A percentile compares a stretch with the other conserved stretches of the same genome.
Evolutionary conservation across 2,113 vertebrate species (phyloP).

Genomic region (Heloderma charlesbogerti): DNA sequence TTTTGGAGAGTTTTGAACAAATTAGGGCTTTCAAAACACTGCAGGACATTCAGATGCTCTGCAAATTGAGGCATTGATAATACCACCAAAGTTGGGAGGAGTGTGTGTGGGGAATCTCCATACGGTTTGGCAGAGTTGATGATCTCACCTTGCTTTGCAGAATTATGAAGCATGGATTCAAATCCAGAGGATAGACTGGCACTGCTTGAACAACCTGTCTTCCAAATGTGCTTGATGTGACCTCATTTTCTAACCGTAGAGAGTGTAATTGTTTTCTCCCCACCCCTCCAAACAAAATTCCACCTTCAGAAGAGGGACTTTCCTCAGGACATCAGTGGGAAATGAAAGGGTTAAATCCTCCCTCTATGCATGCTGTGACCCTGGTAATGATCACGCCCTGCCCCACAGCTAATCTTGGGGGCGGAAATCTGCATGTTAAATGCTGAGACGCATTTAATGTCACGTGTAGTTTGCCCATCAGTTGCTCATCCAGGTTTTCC

Average conservation of each 20-base stretch:
- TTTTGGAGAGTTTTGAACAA: constrained; percentile 47
- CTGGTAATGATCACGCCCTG: background rate
- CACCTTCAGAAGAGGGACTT: background rate
- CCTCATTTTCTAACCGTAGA: background rate
- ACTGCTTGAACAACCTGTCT: background rate
- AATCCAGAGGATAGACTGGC: background rate
- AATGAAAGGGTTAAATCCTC: background rate
- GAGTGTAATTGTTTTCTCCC: background rate
- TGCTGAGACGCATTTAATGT: background rate
- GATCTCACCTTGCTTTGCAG: background rate
- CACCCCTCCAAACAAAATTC: background rate
- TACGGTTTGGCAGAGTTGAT: background rate
- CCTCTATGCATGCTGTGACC: background rate
- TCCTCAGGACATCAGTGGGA: background rate
- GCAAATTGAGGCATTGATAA: background rate
- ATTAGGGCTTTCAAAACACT: background rate
- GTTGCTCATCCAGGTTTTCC: background rate
- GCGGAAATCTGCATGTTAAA: background rate
- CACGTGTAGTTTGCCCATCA: background rate
- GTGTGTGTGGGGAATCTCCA: too few relatives aligned
- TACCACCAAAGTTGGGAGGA: background rate
- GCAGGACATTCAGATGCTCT: background rate
- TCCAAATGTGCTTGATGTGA: background rate
- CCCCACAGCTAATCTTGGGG: background rate
- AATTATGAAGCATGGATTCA: too few relatives aligned